Evolutionary conservation across 2,797 vertebrate species (phyloP).

Genomic region (Falco cherrug): DNA sequence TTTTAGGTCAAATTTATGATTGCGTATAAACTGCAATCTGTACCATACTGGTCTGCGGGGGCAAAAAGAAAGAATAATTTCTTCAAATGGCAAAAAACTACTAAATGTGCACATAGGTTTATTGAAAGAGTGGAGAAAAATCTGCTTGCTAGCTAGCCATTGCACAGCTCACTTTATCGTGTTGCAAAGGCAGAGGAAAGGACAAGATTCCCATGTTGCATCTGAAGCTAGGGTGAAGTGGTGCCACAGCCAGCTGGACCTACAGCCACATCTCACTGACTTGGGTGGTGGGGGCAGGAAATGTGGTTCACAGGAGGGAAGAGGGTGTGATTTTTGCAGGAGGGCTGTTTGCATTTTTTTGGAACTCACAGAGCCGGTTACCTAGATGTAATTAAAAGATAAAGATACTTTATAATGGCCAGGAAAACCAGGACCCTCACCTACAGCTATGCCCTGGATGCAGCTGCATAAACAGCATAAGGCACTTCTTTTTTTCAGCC

Average conservation of each 20-base stretch:
- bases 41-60: neutral
- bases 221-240: neutral
- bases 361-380: neutral
- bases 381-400: neutral
- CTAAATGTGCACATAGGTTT: neutral
- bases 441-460: neutral
- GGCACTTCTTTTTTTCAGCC: neutral
- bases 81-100: neutral
- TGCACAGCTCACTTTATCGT: neutral
- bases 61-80: neutral
- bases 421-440: neutral
- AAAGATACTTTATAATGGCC: neutral
- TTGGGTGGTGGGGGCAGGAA: neutral
- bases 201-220: neutral
- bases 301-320: accelerated
- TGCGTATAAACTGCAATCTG: neutral
- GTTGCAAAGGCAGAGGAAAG: neutral
- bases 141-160: neutral
- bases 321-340: neutral
- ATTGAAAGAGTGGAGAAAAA: neutral
- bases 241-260: neutral
- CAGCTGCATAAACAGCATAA: neutral
- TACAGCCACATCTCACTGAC: neutral
- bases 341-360: neutral
- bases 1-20: neutral